phyloP scores from a whole-genome alignment of 2,113 vertebrate species.

The Campylorhamphus procurvoides region DNA sequence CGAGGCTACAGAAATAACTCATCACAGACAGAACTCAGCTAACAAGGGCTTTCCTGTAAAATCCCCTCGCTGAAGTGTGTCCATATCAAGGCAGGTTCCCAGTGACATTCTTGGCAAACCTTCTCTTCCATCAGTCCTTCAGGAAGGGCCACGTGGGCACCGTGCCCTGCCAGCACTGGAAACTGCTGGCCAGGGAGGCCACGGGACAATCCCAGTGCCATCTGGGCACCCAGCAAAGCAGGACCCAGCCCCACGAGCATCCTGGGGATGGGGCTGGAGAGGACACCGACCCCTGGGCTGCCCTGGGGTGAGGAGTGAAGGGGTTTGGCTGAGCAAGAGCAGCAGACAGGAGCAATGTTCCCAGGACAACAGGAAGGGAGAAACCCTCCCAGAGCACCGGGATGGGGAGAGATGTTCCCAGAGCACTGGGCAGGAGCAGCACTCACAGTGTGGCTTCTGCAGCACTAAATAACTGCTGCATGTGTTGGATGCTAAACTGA shows the following conservation, averaged over 20 bases:
- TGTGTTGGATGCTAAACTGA: fast-evolving
- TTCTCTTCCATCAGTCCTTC: fast-evolving
- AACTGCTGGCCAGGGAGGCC: not conserved
- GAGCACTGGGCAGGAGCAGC: fast-evolving
- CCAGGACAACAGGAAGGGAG: not conserved
- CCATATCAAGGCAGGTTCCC: not conserved
- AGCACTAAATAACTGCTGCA: fast-evolving
- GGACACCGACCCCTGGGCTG: too few relatives aligned
- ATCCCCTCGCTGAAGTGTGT: fast-evolving
- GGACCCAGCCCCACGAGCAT: fast-evolving
- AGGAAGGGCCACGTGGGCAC: not conserved
- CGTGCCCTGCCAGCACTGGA: fast-evolving
- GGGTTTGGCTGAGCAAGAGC: not conserved
- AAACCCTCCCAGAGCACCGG: too few relatives aligned
- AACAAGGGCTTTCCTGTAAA: fast-evolving
- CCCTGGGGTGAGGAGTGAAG: fast-evolving
- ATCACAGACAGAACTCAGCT: not conserved
- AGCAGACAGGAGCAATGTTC: not conserved
- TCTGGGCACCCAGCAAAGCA: not conserved
- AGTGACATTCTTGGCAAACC: fast-evolving
- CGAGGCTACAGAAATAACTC: not conserved
- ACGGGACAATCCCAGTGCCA: fast-evolving
- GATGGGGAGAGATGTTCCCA: too few relatives aligned
- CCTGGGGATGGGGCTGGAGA: fast-evolving
- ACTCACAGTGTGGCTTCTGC: not conserved